Percentiles rank a stretch among this genome's conserved stretches.
Evolutionary conservation across 2,113 vertebrate genomes (phyloP).

Genomic region (Tragelaphus imberbis): DNA sequence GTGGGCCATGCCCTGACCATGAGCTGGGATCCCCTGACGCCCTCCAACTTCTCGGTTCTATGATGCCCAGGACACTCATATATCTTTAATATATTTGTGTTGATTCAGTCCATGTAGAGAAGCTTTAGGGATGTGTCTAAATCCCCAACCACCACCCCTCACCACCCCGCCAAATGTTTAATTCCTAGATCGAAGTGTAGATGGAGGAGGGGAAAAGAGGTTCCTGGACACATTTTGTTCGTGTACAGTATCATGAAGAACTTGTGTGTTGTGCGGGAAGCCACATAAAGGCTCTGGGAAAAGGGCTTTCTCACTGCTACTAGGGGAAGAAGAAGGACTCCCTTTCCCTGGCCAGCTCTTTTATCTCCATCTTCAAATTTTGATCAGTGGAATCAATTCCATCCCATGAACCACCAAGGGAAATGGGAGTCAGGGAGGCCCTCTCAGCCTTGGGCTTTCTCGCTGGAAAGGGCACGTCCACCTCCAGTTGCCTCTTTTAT

Average conservation of each 20-base stretch:
- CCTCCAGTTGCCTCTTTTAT: not conserved
- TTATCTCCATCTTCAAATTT: constrained; percentile 8
- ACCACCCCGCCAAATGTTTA: not conserved
- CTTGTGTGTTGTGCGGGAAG: not conserved
- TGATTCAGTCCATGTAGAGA: not conserved
- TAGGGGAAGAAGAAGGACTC: constrained; percentile 18
- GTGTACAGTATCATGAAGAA: not conserved
- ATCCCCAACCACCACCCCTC: not conserved
- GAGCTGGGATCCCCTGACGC: constrained; percentile 32
- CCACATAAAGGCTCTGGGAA: not conserved
- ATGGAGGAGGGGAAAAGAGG: not conserved
- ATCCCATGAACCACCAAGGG: not conserved
- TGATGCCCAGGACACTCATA: not conserved
- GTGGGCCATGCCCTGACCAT: not conserved
- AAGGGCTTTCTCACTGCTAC: not conserved
- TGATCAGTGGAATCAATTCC: constrained; percentile 28
- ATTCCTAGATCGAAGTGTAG: not conserved
- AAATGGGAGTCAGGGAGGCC: not conserved
- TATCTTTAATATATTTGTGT: not conserved
- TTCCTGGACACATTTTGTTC: not conserved
- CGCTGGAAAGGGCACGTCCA: not conserved
- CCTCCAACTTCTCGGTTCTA: not conserved
- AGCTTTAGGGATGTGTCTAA: not conserved
- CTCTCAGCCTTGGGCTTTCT: not conserved
- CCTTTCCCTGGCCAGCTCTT: not conserved